A percentile compares a stretch with the other conserved stretches of the same genome.
These are phyloP conservation scores for Aphaenogaster rudis DNA, from an alignment of 1,140 invertebrate species.

Conservation along the genomic window DNA sequence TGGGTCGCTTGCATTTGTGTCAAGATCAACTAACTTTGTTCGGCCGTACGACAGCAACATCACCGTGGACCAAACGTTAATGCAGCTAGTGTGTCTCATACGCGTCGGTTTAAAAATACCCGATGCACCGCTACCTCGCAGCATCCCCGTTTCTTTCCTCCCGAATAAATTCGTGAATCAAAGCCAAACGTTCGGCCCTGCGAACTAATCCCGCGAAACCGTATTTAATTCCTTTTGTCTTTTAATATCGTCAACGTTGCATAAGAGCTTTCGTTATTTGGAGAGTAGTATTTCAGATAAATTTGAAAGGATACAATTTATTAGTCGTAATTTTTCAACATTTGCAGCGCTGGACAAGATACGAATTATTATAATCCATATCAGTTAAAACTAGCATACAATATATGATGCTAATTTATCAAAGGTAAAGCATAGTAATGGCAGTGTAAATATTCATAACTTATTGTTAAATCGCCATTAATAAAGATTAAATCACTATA, in stretches of 20 bases:
- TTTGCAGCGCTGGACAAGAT: neutral
- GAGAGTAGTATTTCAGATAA: neutral
- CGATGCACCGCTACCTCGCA: conserved; percentile 5
- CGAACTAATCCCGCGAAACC: neutral
- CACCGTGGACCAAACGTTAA: conserved; percentile 37
- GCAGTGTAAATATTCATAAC: conserved; percentile 14
- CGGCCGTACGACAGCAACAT: conserved; percentile 35
- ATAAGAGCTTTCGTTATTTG: neutral
- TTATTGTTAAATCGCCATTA: neutral
- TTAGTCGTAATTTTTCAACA: neutral
- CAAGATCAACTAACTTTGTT: conserved; percentile 78
- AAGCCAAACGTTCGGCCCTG: conserved; percentile 9
- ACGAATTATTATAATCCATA: neutral
- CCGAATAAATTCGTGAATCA: conserved; percentile 22
- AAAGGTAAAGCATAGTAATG: neutral
- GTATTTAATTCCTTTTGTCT: neutral
- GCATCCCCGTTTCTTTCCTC: conserved; percentile 40
- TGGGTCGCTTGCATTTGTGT: conserved; percentile 77
- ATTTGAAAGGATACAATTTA: neutral
- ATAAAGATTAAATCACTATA: conserved; percentile 26
- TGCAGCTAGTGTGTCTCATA: conserved; percentile 16
- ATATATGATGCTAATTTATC: neutral
- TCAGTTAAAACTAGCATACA: neutral
- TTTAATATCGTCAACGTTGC: neutral
- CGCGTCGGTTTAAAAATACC: conserved; percentile 70